Evolutionary conservation across 2,888 invertebrate species (phyloP).

Genomic region (Synanthedon formicaeformis): DNA sequence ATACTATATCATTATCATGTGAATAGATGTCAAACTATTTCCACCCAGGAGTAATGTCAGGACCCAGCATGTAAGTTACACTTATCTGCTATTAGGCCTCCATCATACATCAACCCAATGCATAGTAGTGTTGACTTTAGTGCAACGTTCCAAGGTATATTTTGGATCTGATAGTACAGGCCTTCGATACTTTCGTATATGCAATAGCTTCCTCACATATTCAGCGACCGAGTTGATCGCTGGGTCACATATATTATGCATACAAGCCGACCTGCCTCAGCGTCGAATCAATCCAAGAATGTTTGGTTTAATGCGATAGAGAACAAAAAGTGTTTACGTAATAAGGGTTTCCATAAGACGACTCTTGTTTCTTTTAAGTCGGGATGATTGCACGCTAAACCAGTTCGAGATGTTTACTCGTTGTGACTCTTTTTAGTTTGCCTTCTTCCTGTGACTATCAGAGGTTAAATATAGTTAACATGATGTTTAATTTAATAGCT

Average conservation of each 20-base stretch:
- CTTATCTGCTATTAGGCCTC: neutral
- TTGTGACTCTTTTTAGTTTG: too few relatives aligned
- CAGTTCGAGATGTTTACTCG: too few relatives aligned
- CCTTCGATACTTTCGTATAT: neutral
- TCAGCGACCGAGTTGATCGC: slow-evolving; percentile 24
- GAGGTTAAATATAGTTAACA: too few relatives aligned
- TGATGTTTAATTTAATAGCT: too few relatives aligned
- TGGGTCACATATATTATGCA: slow-evolving; percentile 50
- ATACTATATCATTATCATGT: slow-evolving; percentile 26
- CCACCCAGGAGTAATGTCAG: slow-evolving; percentile 24
- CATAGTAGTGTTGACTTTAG: neutral
- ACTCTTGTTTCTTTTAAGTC: slow-evolving; percentile 12
- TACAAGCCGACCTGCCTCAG: slow-evolving; percentile 34
- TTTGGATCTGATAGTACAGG: neutral
- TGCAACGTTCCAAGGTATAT: neutral
- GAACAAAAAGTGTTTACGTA: slow-evolving; percentile 37
- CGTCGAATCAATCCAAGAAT: slow-evolving; percentile 49
- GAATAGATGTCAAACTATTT: slow-evolving; percentile 32
- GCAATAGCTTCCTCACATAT: slow-evolving; percentile 21
- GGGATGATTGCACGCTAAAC: slow-evolving; percentile 1
- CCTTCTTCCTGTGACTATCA: too few relatives aligned
- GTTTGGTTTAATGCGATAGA: slow-evolving; percentile 30
- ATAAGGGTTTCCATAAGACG: slow-evolving; percentile 18
- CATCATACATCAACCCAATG: neutral
- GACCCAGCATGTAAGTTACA: slow-evolving; percentile 11